Evolutionary conservation across 2,888 invertebrate species (phyloP).

Genomic region (Watsonalla cultraria): DNA sequence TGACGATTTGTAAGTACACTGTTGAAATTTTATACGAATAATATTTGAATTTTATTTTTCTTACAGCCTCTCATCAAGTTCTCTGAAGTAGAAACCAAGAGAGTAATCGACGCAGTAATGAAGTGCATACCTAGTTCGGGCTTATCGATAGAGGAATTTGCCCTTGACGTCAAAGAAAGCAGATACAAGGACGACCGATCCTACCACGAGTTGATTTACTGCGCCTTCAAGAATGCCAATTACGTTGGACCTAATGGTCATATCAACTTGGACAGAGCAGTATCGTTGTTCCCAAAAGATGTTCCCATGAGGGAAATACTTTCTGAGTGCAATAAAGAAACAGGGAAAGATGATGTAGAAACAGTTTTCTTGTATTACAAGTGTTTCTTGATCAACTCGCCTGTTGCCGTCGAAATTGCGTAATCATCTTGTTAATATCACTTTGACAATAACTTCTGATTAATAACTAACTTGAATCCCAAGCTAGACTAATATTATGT

Average conservation of each 20-base stretch:
- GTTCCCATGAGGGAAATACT: background rate
- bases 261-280: background rate
- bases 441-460: too few relatives aligned
- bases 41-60: too few relatives aligned
- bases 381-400: too few relatives aligned
- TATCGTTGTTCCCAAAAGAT: background rate
- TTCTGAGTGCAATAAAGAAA: background rate
- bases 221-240: constrained; percentile 46
- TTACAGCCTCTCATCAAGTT: background rate
- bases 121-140: constrained; percentile 30
- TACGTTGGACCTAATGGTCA: constrained; percentile 37
- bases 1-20: background rate
- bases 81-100: background rate
- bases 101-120: constrained; percentile 10
- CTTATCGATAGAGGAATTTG: constrained; percentile 32
- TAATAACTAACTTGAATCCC: too few relatives aligned
- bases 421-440: too few relatives aligned
- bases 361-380: background rate
- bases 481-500: too few relatives aligned
- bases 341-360: constrained; percentile 28
- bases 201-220: constrained; percentile 49
- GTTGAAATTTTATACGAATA: too few relatives aligned
- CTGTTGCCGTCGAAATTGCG: too few relatives aligned
- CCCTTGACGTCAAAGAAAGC: constrained; percentile 38
- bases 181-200: constrained; percentile 39